Conservation (phyloP, 1,140 invertebrate species). For the Drosophila orosa region DNA sequence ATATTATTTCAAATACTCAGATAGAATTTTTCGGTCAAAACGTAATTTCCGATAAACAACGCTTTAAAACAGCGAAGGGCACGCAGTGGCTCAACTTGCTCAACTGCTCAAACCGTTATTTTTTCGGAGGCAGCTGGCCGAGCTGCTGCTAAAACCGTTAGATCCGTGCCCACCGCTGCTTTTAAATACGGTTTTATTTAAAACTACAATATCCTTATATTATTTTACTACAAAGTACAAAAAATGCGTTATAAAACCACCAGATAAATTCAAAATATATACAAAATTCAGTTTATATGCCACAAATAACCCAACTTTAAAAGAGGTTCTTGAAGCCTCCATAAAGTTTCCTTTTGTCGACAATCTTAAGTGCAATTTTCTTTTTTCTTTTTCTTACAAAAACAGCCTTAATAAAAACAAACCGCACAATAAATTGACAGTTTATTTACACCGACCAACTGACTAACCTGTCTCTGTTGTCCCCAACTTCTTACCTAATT, state of each 20-base stretch:
- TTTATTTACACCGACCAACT: background rate
- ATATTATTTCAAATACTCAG: too few species aligned
- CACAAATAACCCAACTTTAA: background rate
- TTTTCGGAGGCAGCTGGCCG: too few species aligned
- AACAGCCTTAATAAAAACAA: background rate
- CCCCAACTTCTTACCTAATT: constrained; percentile 14
- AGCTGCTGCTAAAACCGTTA: too few species aligned
- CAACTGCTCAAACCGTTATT: too few species aligned
- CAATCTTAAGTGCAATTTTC: background rate
- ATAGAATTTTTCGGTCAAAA: too few species aligned
- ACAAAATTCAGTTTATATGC: background rate
- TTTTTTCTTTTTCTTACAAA: background rate
- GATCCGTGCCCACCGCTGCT: too few species aligned
- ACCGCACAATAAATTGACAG: constrained; percentile 1
- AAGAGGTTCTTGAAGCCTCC: background rate
- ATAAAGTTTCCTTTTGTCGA: background rate
- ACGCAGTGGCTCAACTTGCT: too few species aligned
- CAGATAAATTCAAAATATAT: background rate
- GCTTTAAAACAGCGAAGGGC: too few species aligned
- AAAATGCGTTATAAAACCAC: background rate
- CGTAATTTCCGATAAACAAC: too few species aligned
- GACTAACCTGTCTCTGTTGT: background rate
- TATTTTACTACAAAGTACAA: background rate
- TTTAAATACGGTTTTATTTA: background rate
- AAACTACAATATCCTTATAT: background rate